Base-by-base conservation (phyloP, 1,140 invertebrate genomes). In the Chrysoperla carnea region DNA sequence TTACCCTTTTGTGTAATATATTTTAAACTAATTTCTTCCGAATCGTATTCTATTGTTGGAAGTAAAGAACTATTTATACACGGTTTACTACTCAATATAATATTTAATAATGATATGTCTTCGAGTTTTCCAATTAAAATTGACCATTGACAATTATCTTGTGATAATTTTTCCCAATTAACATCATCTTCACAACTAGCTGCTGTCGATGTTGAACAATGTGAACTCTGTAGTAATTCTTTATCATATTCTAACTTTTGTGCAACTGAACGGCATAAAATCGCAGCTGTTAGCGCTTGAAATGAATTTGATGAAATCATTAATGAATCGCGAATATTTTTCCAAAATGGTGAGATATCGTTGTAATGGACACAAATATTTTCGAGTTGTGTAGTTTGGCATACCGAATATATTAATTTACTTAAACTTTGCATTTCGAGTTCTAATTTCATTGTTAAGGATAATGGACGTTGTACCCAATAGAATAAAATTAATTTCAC, bases 81-180 rank as follows among this genome's bases (percentile, higher is more conserved):
- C 9, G 61, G 58, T 51, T 66, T 68, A 53, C 67, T 76, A 58
- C 72, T 68, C 29, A 82, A 56, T 40, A 78, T 66, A 33, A 78
- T 76, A 50, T 78, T 78, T 6, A 95, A 61, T 39, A 85, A 68
- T 6, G 85, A 73, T 31, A 92, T 72, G 61, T 93, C 88, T 58
- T 94, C 89, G 43, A 94, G 66, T 65, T 91, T 90, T 45, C 80
- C 82, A 14, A 87, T 81, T 7, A 93, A 61, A 27, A 89, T 58
- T 14, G 80, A 81, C 81, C 90, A 93, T 55, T 83, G 74, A 43
- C 85, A 81, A 49, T 78, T 75, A 55, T 93, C 88, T 46, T 81
- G 73, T 11, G 84, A 83, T 13, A 92, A 68, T 43, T 78, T 78
- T 61, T 92, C 88, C 84, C 82, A 92, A 47, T 59, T 56, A 8